Evolutionary conservation across 1,140 invertebrate species (phyloP), one percentile per base, ranked within the genome.

Genomic region (Anastrepha obliqua): DNA sequence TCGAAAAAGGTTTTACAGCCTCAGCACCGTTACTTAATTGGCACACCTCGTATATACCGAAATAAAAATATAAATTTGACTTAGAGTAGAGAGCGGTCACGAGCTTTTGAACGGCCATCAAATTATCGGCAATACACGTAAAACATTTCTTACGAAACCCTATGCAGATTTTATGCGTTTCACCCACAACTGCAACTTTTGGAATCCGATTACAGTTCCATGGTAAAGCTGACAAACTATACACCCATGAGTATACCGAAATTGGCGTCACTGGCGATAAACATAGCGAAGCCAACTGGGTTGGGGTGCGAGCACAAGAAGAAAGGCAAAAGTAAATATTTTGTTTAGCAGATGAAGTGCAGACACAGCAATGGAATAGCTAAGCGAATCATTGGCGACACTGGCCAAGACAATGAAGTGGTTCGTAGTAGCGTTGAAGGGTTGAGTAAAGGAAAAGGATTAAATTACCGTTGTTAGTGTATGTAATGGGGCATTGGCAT

Each of bases 191-290:
- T 39, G 47, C 39, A 85, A 85, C 81, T 42, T n/a, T 51, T 29
- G 11, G 85, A 86, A 86, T 86, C 85, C 85, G 85, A 86, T 86
- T 86, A 86, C 85, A 62, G n/a, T 86, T 86, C 85, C 85, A 65
- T 11, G 8, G 58, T 62, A 86, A 86, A 13, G 17, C 85, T 86
- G 58, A 62, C 65, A 74, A 74, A 74, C 44, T 74, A 13, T 74
- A 39, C 39, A 67, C 39, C 29, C n/a, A 9, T 39, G 39, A 1
- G 8, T 74, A 44, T 74, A 51, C 9, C 44, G n/a, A 74, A 42
- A 47, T 74, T 74, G 44, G 70, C 70, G 44, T n/a, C 44, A 11
- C 2, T 29, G 70, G 47, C 13, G 3, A 74, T 74, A 44, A 74
- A 51, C 70, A 47, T n/a, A 0, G 70, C 29, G 39, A n/a, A 74